Conservation (phyloP, 2,113 vertebrate genomes). For the Dendrocopos noguchii region DNA sequence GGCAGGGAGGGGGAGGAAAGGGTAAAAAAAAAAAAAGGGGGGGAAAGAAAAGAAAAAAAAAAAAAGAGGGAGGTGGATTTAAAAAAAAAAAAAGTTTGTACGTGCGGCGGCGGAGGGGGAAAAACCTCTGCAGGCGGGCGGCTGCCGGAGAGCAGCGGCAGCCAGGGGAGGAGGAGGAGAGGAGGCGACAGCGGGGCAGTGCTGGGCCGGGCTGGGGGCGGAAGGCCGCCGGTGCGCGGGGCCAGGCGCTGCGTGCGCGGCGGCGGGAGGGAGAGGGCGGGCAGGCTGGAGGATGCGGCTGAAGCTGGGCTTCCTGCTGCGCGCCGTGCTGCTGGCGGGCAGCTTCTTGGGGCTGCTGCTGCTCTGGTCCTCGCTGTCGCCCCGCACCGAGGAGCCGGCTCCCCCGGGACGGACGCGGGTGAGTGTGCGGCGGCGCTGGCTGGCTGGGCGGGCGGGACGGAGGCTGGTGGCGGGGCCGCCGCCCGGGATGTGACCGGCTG, state of each 20-base stretch:
- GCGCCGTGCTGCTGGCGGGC: constrained; percentile 84
- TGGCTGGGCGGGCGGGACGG: neutral
- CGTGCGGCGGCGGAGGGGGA: neutral
- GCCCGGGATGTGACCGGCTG: neutral
- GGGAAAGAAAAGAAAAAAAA: too few relatives aligned
- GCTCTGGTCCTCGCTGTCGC: constrained; percentile 88
- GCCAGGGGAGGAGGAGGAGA: neutral
- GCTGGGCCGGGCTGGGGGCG: neutral
- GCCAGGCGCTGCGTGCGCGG: neutral
- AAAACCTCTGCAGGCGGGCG: neutral
- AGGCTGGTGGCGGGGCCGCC: neutral
- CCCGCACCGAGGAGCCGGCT: constrained; percentile 76
- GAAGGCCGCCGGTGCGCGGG: neutral
- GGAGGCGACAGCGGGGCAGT: neutral
- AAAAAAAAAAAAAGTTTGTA: neutral
- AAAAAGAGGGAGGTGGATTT: neutral
- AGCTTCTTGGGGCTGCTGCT: constrained; percentile 87
- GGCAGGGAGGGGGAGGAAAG: neutral
- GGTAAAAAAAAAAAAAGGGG: too few relatives aligned
- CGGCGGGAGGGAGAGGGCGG: neutral
- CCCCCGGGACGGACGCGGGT: constrained; percentile 80
- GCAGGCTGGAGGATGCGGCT: constrained; percentile 83
- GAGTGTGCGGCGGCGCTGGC: constrained; percentile 41
- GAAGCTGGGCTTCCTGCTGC: constrained; percentile 88
- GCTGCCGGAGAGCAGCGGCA: neutral